These are phyloP conservation scores for Galemys pyrenaicus DNA, from an alignment of 2,113 vertebrate species.

Conservation along the genomic window DNA sequence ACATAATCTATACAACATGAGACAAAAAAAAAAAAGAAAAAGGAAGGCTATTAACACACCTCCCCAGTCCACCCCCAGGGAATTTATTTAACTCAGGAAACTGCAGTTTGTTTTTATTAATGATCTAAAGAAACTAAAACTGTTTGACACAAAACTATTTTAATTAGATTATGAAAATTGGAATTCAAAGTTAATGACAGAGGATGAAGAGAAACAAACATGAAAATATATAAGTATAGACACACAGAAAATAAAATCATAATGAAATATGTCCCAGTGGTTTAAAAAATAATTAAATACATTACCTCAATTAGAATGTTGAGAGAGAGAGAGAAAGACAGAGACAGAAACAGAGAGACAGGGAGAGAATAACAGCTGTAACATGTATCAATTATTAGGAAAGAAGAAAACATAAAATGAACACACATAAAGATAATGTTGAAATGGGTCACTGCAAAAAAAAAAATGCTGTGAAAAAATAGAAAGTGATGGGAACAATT, in stretches of 20 bases:
- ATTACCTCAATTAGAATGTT: background rate
- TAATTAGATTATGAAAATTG: background rate
- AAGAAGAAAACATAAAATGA: background rate
- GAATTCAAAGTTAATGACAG: background rate
- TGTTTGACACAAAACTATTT: background rate
- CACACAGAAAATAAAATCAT: background rate
- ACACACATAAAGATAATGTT: background rate
- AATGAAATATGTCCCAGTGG: background rate
- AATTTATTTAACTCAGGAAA: background rate
- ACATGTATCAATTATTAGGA: background rate
- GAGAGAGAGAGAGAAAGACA: background rate
- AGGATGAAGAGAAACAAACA: background rate
- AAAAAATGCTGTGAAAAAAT: background rate
- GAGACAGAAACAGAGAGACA: background rate
- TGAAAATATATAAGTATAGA: background rate
- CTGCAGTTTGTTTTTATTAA: background rate
- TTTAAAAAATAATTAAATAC: background rate
- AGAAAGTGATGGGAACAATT: background rate
- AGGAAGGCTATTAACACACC: background rate
- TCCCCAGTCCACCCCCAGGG: rapidly evolving
- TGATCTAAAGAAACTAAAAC: background rate
- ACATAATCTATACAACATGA: too few relatives aligned
- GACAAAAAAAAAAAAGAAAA: background rate
- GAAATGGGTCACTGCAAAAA: background rate
- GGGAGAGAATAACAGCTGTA: background rate